Conservation (phyloP, 1,140 invertebrate species). For the Diachasmimorpha longicaudata region DNA sequence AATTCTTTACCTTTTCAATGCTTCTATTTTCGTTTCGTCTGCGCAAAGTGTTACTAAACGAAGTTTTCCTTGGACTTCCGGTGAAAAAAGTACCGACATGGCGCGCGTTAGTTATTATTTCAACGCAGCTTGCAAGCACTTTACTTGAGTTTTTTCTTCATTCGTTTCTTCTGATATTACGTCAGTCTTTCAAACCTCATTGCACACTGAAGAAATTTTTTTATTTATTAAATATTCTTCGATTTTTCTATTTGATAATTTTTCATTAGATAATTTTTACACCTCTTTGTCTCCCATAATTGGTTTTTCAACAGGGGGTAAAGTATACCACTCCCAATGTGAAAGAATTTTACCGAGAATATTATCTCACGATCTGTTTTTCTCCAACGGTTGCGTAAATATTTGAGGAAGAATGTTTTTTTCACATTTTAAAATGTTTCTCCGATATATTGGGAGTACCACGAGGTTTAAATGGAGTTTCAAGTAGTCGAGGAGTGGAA, state of each 20-base stretch:
- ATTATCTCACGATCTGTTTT: no score
- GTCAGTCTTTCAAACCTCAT: not conserved
- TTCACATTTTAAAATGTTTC: no score
- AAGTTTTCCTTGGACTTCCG: conserved; percentile 6
- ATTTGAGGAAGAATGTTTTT: no score
- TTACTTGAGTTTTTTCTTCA: not conserved
- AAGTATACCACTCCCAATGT: not conserved
- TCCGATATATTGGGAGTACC: no score
- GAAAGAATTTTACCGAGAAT: not conserved
- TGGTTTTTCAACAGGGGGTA: no score
- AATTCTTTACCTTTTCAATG: not conserved
- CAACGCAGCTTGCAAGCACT: not conserved
- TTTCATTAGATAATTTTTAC: no score
- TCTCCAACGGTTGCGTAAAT: no score
- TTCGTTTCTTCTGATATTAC: not conserved
- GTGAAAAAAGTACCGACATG: not conserved
- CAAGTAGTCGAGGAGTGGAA: no score
- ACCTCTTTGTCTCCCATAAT: no score
- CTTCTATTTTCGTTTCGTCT: not conserved
- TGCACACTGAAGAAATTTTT: not conserved
- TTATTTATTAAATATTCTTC: not conserved
- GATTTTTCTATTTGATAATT: not conserved
- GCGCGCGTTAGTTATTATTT: not conserved
- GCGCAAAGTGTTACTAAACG: conserved; percentile 8
- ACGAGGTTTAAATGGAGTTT: no score